Evolutionary conservation across 2,113 vertebrate genomes (phyloP), one percentile per base, ranked within the genome.

Genomic region (Ailuropoda melanoleuca): DNA sequence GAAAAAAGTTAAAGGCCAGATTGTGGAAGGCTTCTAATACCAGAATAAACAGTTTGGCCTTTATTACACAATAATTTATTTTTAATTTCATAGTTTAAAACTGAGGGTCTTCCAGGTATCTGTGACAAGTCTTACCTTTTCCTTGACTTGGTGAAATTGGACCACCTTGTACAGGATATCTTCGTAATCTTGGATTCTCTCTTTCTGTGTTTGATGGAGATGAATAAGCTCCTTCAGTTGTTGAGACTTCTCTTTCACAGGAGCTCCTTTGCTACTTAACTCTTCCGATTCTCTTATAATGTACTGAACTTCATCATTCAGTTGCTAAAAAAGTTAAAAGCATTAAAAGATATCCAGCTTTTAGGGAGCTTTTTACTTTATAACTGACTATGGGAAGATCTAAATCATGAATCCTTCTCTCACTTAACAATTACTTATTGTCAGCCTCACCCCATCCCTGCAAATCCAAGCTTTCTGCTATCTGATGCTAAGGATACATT

Each of bases 251-350:
- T 99, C 99, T 90, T 98, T 98, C n/a, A 97, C 31, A 8, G 98
- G 97, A 81, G 98, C 98, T 92, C 98, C 99, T 98, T 98, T 99
- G 48, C 98, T 96, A 18, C 90, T 97, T 93, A 99, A 91, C 53
- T 98, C 95, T 96, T 99, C 99, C 75, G 99, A 98, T 60, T 98
- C 98, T 98, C 98, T 99, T 94, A 98, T 84, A 86, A 99, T 75
- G 56, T 98, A 98, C 72, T 99, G 99, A 89, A 99, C 98, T 86
- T 99, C 99, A 89, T 99, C 98, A 60, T 98, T 99, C 82, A 99
- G 97, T 98, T 99, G 98, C 99, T 99, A 93, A 72, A 24, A 24
- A 97, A 93, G 97, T 88, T 80, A 58, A 80, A 93, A 74, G 39
- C 39, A 66, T n/a, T 95, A 55, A 85, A 72, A 85, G 90, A 92